These are phyloP conservation scores for Telmatochromis sp. DNA, from an alignment of 2,113 vertebrate species.

Conservation along the genomic window DNA sequence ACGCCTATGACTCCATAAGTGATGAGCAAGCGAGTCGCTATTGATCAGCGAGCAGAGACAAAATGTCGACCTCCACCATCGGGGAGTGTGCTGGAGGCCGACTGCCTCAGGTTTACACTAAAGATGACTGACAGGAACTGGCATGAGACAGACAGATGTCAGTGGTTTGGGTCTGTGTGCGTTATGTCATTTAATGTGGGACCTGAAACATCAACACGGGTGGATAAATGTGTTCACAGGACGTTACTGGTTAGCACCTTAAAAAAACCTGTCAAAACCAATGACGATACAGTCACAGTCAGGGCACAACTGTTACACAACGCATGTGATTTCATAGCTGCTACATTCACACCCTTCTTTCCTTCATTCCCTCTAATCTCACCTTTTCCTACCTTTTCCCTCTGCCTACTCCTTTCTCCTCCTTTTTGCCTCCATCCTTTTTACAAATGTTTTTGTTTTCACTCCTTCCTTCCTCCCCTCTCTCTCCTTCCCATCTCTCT, in stretches of 20 bases:
- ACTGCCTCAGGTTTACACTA: not conserved
- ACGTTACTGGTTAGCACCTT: not conserved
- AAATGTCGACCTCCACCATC: not conserved
- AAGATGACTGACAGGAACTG: not conserved
- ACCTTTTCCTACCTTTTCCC: not conserved
- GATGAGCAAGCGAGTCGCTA: constrained; percentile 18
- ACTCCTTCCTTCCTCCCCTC: not conserved
- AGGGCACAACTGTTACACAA: not conserved
- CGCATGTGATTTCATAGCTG: not conserved
- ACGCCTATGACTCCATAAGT: constrained; percentile 19
- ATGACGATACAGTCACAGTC: not conserved
- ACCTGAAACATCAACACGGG: not conserved
- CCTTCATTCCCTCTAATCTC: not conserved
- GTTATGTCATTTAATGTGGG: not conserved
- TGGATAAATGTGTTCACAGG: not conserved
- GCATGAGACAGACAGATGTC: not conserved
- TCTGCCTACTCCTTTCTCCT: not conserved
- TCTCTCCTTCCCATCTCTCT: not conserved
- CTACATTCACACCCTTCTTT: not conserved
- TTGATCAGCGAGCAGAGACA: constrained; percentile 24
- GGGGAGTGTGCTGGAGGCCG: not conserved
- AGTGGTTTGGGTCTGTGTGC: not conserved
- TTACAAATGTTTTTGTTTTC: not conserved
- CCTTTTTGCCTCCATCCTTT: not conserved
- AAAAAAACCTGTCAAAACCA: not conserved